A percentile compares a stretch with the other conserved stretches of the same genome.
Evolutionary conservation across 2,888 invertebrate genomes (phyloP).

Genomic region (Abscondita cerata): DNA sequence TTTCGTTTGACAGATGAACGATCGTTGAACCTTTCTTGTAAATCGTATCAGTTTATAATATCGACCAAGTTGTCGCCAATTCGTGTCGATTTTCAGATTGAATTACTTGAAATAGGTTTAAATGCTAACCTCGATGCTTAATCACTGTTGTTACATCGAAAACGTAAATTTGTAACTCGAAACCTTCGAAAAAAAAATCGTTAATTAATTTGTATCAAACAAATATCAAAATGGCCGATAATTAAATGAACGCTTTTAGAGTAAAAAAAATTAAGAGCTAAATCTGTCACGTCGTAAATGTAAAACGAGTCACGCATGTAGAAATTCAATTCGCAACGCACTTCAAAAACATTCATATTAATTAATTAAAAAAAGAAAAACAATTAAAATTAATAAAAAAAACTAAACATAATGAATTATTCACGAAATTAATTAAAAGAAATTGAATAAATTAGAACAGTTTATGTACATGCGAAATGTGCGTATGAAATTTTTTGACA

Average conservation of each 20-base stretch:
- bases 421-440: conserved; percentile 5
- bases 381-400: not conserved
- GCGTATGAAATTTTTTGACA: conserved; percentile 1
- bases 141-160: not conserved
- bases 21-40: conserved; percentile 24
- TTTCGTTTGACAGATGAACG: conserved; percentile 19
- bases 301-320: no score
- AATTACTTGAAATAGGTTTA: conserved; percentile 9
- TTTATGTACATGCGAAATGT: conserved; percentile 2
- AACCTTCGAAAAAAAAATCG: not conserved
- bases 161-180: not conserved
- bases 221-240: no score
- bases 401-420: conserved; percentile 3
- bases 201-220: no score
- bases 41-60: conserved; percentile 22
- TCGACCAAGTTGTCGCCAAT: conserved; percentile 21
- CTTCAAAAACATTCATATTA: no score
- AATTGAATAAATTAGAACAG: conserved; percentile 4
- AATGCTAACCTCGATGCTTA: conserved; percentile 3
- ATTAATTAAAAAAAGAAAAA: no score
- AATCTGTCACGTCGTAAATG: no score
- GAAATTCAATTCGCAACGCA: no score
- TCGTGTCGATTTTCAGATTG: conserved; percentile 16
- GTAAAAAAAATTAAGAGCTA: no score
- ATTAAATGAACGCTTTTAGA: no score